Percentiles rank a stretch among this genome's conserved stretches.
Conservation (phyloP, 2,888 invertebrate species). For the Adelphocoris suturalis region DNA sequence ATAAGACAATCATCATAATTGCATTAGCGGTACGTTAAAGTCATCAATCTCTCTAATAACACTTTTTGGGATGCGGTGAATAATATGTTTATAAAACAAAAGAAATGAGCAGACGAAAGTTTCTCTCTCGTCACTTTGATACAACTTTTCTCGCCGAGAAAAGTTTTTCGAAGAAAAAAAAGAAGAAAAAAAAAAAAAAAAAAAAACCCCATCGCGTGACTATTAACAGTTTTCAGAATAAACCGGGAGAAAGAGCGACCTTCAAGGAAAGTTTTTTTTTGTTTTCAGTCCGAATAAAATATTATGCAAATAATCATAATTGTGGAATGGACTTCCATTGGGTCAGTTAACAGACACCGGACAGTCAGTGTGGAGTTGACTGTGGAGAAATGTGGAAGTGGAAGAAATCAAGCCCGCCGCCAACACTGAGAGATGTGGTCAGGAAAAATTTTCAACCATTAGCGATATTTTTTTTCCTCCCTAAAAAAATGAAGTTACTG, state of each 20-base stretch:
- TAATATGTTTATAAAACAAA: background rate
- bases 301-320: constrained; percentile 18
- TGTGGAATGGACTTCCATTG: background rate
- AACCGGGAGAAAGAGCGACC: background rate
- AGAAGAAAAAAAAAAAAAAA: too few species aligned
- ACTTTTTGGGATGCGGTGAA: too few species aligned
- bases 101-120: background rate
- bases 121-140: background rate
- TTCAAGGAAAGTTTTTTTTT: background rate
- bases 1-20: too few species aligned
- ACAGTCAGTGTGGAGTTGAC: background rate
- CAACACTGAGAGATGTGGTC: constrained; percentile 37
- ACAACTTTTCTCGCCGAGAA: background rate
- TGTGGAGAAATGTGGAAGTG: constrained; percentile 42
- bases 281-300: background rate
- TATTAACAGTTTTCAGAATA: background rate
- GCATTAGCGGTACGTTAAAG: too few species aligned
- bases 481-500: too few species aligned
- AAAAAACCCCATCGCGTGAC: constrained; percentile 13
- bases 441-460: too few species aligned
- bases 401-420: constrained; percentile 8
- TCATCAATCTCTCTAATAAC: too few species aligned
- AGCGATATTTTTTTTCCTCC: too few species aligned
- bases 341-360: background rate
- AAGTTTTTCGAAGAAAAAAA: background rate